Evolutionary conservation across 1,140 invertebrate species (phyloP).

Genomic region (Fopius arisanus): DNA sequence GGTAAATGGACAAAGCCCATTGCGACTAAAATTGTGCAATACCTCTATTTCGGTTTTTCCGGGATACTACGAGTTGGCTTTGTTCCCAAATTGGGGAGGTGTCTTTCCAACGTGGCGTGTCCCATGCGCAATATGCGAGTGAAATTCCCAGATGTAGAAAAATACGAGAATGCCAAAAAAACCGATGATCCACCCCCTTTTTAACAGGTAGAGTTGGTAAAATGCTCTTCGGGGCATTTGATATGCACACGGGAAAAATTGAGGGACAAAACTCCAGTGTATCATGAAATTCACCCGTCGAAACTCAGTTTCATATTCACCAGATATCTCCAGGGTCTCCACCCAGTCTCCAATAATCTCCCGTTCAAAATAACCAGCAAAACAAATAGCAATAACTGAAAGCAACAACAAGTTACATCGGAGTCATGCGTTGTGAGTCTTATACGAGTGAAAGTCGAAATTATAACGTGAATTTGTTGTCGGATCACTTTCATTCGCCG

Average conservation of each 20-base stretch:
- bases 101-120: conserved; percentile 24
- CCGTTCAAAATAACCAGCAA: neutral
- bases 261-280: neutral
- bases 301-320: neutral
- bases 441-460: neutral
- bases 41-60: conserved; percentile 44
- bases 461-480: conserved; percentile 1
- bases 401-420: too few relatives aligned
- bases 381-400: too few relatives aligned
- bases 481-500: neutral
- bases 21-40: conserved; percentile 42
- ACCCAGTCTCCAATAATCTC: neutral
- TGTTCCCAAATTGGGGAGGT: conserved; percentile 44
- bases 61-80: conserved; percentile 41
- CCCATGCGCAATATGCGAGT: conserved; percentile 27
- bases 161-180: neutral
- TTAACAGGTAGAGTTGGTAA: conserved; percentile 1
- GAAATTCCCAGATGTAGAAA: neutral
- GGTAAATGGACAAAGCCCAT: conserved; percentile 1
- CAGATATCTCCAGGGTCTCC: neutral
- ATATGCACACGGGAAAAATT: neutral
- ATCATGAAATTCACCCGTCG: neutral
- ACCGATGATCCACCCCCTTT: neutral
- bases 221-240: neutral
- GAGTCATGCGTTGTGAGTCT: neutral